phyloP scores from a whole-genome alignment of 2,888 invertebrate species.

The Lutraria lutraria region DNA sequence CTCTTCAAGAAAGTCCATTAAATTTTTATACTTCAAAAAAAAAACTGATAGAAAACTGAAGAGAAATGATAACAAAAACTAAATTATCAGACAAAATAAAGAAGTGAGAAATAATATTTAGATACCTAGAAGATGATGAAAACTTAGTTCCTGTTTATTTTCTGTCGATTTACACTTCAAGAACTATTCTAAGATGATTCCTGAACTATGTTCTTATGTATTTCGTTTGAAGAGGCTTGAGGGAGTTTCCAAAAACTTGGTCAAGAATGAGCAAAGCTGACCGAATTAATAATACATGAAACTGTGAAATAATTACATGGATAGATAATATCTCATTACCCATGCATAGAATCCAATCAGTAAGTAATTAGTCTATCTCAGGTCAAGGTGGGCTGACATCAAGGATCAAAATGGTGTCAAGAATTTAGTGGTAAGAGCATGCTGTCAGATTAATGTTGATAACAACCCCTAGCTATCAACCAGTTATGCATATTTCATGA shows the following conservation, averaged over 20 bases:
- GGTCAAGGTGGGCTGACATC: slow-evolving; percentile 15
- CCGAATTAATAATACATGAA: background rate
- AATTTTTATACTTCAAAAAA: background rate
- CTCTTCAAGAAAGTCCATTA: background rate
- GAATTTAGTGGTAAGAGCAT: too few relatives aligned
- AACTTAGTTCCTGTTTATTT: background rate
- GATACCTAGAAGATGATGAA: background rate
- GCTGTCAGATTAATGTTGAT: too few relatives aligned
- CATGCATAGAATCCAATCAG: background rate
- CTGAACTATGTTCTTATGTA: too few relatives aligned
- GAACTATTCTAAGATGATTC: too few relatives aligned
- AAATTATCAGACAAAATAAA: background rate
- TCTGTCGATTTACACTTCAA: too few relatives aligned
- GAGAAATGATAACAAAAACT: background rate
- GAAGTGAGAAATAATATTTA: background rate
- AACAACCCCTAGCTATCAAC: too few relatives aligned
- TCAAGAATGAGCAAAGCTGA: background rate
- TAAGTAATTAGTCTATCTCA: background rate
- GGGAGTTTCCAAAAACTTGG: too few relatives aligned
- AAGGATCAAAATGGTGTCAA: background rate
- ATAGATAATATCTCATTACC: background rate
- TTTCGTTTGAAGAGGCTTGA: too few relatives aligned
- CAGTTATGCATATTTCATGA: too few relatives aligned
- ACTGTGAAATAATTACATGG: background rate
- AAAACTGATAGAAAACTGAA: background rate